A percentile compares a stretch with the other conserved stretches of the same genome.
phyloP scores from a whole-genome alignment of 1,140 invertebrate species.

The Tetragonula clypearis region DNA sequence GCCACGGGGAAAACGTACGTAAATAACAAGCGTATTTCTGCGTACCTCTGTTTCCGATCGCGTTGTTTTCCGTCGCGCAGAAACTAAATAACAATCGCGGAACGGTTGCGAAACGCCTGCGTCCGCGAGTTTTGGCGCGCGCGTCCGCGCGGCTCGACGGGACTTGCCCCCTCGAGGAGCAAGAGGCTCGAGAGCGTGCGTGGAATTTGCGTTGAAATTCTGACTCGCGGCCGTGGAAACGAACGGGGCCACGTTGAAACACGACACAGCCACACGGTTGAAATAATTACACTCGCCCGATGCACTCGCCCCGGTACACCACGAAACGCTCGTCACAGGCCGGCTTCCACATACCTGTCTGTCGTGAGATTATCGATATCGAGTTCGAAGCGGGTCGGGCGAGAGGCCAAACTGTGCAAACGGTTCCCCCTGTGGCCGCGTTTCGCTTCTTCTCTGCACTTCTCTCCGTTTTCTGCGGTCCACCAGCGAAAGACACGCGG shows the following conservation, averaged over 20 bases:
- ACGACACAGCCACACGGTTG: not conserved
- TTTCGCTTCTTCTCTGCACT: constrained; percentile 3
- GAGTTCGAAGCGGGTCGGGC: not conserved
- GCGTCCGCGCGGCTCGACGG: not conserved
- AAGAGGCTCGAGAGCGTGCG: constrained; percentile 10
- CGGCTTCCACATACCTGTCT: constrained; percentile 24
- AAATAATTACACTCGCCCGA: constrained; percentile 41
- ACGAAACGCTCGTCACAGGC: no score
- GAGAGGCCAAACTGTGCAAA: not conserved
- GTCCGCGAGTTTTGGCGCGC: not conserved
- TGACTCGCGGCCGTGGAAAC: not conserved
- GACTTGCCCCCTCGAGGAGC: no score
- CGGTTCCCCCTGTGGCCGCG: not conserved
- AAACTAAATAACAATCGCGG: constrained; percentile 28
- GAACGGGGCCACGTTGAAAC: constrained; percentile 14
- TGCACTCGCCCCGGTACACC: not conserved
- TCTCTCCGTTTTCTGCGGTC: no score
- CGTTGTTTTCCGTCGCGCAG: constrained; percentile 27
- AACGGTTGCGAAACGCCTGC: not conserved
- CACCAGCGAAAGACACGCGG: no score
- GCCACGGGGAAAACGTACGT: not conserved
- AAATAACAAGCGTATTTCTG: constrained; percentile 2
- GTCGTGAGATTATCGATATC: constrained; percentile 21
- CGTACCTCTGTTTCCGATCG: not conserved
- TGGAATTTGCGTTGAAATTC: not conserved